These are phyloP conservation scores for Cataglyphis albicans DNA, from an alignment of 2,888 invertebrate genomes.

Conservation along the genomic window DNA sequence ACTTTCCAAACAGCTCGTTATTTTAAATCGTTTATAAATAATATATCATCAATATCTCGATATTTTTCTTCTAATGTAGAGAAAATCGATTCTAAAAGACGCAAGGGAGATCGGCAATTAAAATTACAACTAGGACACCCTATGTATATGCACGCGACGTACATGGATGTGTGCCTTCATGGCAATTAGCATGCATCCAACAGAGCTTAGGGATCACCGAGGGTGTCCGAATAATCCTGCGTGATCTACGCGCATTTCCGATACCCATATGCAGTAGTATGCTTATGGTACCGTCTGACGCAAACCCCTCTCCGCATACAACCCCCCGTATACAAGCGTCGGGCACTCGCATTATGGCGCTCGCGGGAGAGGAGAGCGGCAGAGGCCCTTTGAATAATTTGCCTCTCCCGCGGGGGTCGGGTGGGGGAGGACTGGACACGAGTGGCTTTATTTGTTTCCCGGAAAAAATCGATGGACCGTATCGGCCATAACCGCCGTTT, in stretches of 20 bases:
- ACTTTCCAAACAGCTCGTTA: neutral
- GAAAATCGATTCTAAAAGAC: neutral
- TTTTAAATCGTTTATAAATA: neutral
- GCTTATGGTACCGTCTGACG: slow-evolving; percentile 70
- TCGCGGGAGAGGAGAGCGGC: slow-evolving; percentile 47
- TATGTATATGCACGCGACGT: slow-evolving; percentile 23
- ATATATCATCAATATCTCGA: neutral
- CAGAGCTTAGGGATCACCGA: slow-evolving; percentile 72
- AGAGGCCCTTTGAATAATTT: slow-evolving; percentile 75
- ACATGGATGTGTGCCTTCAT: slow-evolving; percentile 70
- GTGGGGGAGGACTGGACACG: slow-evolving; percentile 5
- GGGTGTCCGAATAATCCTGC: slow-evolving; percentile 78
- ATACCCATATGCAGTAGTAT: slow-evolving; percentile 72
- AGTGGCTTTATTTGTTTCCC: slow-evolving; percentile 65
- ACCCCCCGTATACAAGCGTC: slow-evolving; percentile 51
- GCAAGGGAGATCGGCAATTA: neutral
- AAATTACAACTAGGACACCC: slow-evolving; percentile 25
- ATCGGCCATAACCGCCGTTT: slow-evolving; percentile 58
- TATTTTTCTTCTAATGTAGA: neutral
- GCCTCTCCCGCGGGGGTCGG: slow-evolving; percentile 54
- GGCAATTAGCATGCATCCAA: slow-evolving; percentile 81
- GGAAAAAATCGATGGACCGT: slow-evolving; percentile 66
- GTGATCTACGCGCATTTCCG: slow-evolving; percentile 78
- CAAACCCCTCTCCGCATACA: slow-evolving; percentile 51
- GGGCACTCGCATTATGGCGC: slow-evolving; percentile 56